Conservation (phyloP, 1,140 invertebrate species). For the Drosophila takahashii region DNA sequence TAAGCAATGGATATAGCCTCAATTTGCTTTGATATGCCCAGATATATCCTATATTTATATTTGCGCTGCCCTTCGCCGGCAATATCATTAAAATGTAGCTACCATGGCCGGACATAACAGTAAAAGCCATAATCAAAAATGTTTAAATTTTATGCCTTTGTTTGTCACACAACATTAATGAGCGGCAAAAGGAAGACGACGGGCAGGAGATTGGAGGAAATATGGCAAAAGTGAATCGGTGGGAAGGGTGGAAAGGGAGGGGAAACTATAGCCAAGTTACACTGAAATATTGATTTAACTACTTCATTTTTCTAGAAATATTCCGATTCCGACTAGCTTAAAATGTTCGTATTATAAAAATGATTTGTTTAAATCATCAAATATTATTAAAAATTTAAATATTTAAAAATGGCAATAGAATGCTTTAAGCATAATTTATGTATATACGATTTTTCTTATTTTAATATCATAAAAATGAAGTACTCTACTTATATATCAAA, state of each 20-base stretch:
- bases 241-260: not conserved
- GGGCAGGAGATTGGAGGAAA: not conserved
- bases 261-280: not conserved
- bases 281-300: not conserved
- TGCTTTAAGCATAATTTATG: too few species aligned
- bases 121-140: constrained; percentile 42
- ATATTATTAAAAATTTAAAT: too few species aligned
- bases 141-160: constrained; percentile 47
- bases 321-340: too few species aligned
- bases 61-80: not conserved
- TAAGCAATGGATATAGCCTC: not conserved
- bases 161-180: constrained; percentile 36
- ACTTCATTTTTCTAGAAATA: too few species aligned
- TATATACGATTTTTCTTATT: too few species aligned
- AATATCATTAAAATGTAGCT: constrained; percentile 24
- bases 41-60: not conserved
- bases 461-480: too few species aligned
- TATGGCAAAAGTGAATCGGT: too few species aligned
- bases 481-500: too few species aligned
- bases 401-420: too few species aligned
- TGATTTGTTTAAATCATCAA: too few species aligned
- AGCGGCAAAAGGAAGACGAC: not conserved
- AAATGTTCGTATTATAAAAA: too few species aligned
- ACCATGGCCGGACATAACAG: constrained; percentile 22
- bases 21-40: not conserved